A percentile compares a stretch with the other conserved stretches of the same genome.
Evolutionary conservation across 92 coral and sea anemone genomes (phyloP).

Genomic region (Epizoanthus ramosus): DNA sequence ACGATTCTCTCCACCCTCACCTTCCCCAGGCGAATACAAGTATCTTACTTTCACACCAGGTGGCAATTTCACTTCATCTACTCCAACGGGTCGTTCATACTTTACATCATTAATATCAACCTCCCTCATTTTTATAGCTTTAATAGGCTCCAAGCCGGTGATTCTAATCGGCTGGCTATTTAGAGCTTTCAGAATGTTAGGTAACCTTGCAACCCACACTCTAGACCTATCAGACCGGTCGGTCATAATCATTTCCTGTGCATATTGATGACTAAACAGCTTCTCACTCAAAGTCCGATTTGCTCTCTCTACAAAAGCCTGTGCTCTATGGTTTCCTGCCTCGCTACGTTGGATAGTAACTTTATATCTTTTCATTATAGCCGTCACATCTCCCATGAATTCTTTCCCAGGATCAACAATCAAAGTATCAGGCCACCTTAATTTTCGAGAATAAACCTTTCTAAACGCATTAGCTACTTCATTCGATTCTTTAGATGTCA

Average conservation of each 20-base stretch:
- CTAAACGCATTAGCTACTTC: conserved; percentile 47
- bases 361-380: conserved; percentile 36
- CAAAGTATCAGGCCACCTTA: conserved; percentile 52
- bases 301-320: conserved; percentile 47
- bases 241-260: conserved; percentile 61
- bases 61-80: conserved; percentile 38
- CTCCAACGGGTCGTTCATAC: conserved; percentile 50
- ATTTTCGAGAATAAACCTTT: conserved; percentile 42
- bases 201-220: conserved; percentile 55
- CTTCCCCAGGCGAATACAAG: conserved; percentile 49
- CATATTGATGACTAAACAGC: neutral
- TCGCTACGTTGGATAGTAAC: conserved; percentile 51
- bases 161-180: conserved; percentile 37
- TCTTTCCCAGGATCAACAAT: conserved; percentile 59
- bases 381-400: conserved; percentile 55
- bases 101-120: conserved; percentile 34
- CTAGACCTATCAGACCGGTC: no score
- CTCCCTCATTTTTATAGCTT: conserved; percentile 40
- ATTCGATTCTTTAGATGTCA: conserved; percentile 51
- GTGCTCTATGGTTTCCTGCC: conserved; percentile 53
- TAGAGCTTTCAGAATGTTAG: conserved; percentile 43
- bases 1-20: conserved; percentile 40
- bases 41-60: conserved; percentile 51
- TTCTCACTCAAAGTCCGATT: conserved; percentile 50
- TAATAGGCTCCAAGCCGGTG: conserved; percentile 51